Base-by-base conservation (phyloP, 2,888 invertebrate species). In the Thysanoteuthis rhombus region DNA sequence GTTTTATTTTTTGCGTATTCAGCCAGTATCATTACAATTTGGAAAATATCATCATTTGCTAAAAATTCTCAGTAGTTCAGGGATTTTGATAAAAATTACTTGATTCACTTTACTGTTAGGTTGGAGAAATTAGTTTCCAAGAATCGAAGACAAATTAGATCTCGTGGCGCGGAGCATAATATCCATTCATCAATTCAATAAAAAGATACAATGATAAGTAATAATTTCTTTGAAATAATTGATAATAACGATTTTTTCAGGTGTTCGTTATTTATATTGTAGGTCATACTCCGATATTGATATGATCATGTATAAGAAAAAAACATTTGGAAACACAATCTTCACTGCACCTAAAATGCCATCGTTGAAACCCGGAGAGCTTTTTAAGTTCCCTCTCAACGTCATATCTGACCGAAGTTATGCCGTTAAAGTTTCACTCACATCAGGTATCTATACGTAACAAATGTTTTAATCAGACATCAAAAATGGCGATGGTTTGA, bases 311-410 rank as follows among this genome's bases (percentile, higher is more conserved):
- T 91, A 91, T n/a, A 91, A 91, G 28, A 91, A 91, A 16, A 91
- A 91, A 40, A 42, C n/a, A n/a, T 40, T 42, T 36, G 42, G 91
- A 91, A 91, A 42, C 32, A 91, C 91, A 39, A 91, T 91, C 8
- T 91, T 91, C 40, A 91, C 40, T 40, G 32, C 91, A 22, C 36
- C 91, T 32, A 47, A 92, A 38, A 92, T 92, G 92, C 92, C 92
- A 47, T 36, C 36, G 25, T 45, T 92, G 38, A 92, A 47, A 32
- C 42, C 47, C 6, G 52, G 92, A 92, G 47, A 92, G 1, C 36
- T 47, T 28, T 92, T 92, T 36, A 42, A 10, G 22, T 92, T 92
- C n/a, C 45, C 92, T 25, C 36, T 52, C 47, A 47, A 38, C 12
- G 47, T 52, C 47, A 92, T 52, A 45, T 40, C 38, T 19, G 92